Conservation (phyloP, 2,797 vertebrate species). For the Darevskia nairensis region DNA sequence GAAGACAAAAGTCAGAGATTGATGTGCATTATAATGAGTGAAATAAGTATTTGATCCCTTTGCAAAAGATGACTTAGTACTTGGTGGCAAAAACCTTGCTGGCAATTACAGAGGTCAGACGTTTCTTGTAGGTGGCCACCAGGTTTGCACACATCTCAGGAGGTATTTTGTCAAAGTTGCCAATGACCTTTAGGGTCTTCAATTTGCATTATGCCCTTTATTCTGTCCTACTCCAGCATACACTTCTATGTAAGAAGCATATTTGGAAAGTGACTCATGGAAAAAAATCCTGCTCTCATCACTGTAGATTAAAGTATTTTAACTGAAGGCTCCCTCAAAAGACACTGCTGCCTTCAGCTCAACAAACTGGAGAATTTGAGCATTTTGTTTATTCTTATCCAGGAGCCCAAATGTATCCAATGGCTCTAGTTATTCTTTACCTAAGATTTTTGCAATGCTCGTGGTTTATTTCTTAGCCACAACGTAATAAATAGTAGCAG, state of each 20-base stretch:
- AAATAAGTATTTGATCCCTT: too few relatives aligned
- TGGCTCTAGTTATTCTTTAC: rapidly evolving
- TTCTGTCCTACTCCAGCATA: slow-evolving; percentile 18
- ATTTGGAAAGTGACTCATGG: slow-evolving; percentile 14
- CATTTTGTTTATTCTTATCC: rapidly evolving
- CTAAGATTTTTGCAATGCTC: rapidly evolving
- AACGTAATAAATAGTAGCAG: neutral
- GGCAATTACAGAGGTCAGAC: too few relatives aligned
- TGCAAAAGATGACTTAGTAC: too few relatives aligned
- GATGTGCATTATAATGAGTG: too few relatives aligned
- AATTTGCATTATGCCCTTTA: slow-evolving; percentile 8
- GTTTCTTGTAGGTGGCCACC: too few relatives aligned
- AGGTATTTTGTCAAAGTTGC: neutral
- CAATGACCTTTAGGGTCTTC: rapidly evolving
- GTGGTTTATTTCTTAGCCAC: neutral
- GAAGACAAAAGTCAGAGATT: too few relatives aligned
- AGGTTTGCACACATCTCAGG: too few relatives aligned
- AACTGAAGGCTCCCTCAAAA: neutral
- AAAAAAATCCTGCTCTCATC: slow-evolving; percentile 16
- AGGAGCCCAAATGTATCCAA: rapidly evolving
- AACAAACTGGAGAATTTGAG: rapidly evolving
- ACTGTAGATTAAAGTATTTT: rapidly evolving
- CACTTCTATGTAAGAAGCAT: slow-evolving; percentile 21
- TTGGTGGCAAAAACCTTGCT: too few relatives aligned
- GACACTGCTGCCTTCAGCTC: rapidly evolving